Conservation (phyloP, 2,113 vertebrate species). For the Pelusios castaneus region DNA sequence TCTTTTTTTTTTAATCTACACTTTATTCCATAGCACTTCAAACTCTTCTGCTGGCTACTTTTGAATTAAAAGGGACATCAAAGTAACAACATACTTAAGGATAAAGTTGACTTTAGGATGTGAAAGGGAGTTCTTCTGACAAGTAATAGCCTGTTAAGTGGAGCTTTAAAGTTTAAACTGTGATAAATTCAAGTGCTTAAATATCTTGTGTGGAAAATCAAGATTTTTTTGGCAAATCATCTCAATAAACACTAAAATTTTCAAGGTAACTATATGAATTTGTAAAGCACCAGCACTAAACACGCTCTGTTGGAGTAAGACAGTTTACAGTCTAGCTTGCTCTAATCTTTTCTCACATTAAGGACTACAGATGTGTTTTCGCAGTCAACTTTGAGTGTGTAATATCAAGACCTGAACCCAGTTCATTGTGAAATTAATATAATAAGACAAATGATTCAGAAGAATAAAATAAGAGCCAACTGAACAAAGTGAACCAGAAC, state of each 20-base stretch:
- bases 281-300: not conserved
- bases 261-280: not conserved
- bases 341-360: not conserved
- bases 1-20: not conserved
- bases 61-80: not conserved
- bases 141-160: not conserved
- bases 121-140: not conserved
- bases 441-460: not conserved
- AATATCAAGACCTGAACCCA: not conserved
- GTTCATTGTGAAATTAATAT: not conserved
- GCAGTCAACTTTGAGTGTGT: not conserved
- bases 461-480: not conserved
- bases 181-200: not conserved
- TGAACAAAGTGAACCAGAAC: not conserved
- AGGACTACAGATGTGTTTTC: not conserved
- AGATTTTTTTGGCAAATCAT: not conserved
- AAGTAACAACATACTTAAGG: not conserved
- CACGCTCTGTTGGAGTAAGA: not conserved
- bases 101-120: not conserved
- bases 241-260: not conserved
- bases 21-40: not conserved
- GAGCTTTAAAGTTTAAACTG: not conserved
- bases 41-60: not conserved
- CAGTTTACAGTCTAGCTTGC: not conserved
- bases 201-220: not conserved